Evolutionary conservation across 2,113 vertebrate species (phyloP).

Genomic region (Tauraco erythrolophus): DNA sequence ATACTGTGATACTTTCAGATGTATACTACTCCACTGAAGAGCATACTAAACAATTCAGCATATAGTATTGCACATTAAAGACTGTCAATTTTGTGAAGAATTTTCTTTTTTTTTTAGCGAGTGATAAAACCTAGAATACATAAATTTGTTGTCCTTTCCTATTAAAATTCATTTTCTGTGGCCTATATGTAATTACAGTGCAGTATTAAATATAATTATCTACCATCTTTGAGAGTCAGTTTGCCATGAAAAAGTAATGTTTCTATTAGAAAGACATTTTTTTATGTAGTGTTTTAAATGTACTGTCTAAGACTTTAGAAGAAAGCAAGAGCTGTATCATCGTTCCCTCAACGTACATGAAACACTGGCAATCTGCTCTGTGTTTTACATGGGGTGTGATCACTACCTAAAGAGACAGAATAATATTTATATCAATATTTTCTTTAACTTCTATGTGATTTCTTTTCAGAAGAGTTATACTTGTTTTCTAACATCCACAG

Average conservation of each 20-base stretch:
- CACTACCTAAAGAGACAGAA: neutral
- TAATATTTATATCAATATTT: neutral
- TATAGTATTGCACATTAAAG: neutral
- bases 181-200: neutral
- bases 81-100: neutral
- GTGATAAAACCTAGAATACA: neutral
- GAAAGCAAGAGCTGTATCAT: neutral
- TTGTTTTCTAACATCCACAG: neutral
- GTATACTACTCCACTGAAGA: neutral
- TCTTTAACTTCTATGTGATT: neutral
- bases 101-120: neutral
- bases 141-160: accelerated
- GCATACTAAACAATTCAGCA: neutral
- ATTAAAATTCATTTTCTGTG: neutral
- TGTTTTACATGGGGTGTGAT: neutral
- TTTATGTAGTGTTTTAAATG: neutral
- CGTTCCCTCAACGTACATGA: neutral
- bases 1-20: neutral
- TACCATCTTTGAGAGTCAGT: neutral
- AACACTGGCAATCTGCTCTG: neutral
- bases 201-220: neutral
- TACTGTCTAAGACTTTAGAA: neutral
- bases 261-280: neutral
- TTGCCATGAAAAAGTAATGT: neutral
- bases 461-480: neutral